Conservation (phyloP, 2,888 invertebrate species). For the Gryllus longicercus region DNA sequence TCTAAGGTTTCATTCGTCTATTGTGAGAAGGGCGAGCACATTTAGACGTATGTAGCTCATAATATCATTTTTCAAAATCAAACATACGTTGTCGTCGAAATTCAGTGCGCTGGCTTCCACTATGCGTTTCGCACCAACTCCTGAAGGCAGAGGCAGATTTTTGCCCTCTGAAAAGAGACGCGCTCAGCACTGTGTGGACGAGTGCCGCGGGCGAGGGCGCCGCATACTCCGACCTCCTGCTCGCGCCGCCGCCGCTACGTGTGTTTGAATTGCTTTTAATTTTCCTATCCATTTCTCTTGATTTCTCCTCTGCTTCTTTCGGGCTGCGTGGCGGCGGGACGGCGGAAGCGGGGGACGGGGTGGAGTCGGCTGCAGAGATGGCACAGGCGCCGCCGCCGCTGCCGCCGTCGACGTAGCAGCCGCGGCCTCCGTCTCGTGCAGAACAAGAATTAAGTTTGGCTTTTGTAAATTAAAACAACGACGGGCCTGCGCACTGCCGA, state of each 20-base stretch:
- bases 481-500: conserved; percentile 4
- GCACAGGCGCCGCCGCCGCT: neutral
- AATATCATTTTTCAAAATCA: too few relatives aligned
- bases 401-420: neutral
- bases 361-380: neutral
- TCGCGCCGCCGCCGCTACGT: conserved; percentile 34
- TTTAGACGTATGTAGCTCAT: too few relatives aligned
- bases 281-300: conserved; percentile 55
- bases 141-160: too few relatives aligned
- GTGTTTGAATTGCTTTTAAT: conserved; percentile 53
- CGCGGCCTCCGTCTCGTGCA: neutral
- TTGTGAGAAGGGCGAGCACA: too few relatives aligned
- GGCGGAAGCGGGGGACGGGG: neutral
- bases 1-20: too few relatives aligned
- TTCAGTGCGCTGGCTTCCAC: too few relatives aligned
- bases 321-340: conserved; percentile 39
- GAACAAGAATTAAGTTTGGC: conserved; percentile 55
- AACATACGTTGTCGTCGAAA: too few relatives aligned
- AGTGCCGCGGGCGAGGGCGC: neutral
- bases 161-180: too few relatives aligned
- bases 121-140: too few relatives aligned
- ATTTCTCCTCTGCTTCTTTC: conserved; percentile 42
- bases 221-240: neutral
- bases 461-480: conserved; percentile 56
- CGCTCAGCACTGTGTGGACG: too few relatives aligned